Evolutionary conservation across 2,797 vertebrate genomes (phyloP), one percentile per base, ranked within the genome.

Genomic region (Chaenodraco wilsoni): DNA sequence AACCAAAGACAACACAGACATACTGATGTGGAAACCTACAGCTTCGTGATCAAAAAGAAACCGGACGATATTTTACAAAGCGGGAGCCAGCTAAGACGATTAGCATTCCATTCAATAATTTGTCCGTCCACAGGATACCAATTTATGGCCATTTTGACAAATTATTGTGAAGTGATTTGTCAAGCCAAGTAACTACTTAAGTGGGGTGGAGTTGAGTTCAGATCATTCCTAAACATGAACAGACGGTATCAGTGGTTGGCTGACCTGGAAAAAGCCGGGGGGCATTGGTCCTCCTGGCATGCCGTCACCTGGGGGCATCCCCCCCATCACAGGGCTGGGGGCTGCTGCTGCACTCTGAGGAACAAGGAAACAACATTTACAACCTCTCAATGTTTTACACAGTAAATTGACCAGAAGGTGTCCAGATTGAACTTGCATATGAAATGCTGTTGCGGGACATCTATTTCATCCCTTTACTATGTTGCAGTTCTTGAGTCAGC

Each of bases 231-330:
- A 50, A 37, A 60, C n/a, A 52, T n/a, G 16, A 45, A 45, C 23
- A 65, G 44, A 57, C 9, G 5, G 1, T 4, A 58, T 31, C 1
- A 17, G 17, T 9, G 14, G 52, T 21, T 27, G 40, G 90, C 96
- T 75, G 94, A 99, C 98, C 97, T 98, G 98, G 92, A 99, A 99
- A 95, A 99, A 98, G 62, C 96, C 96, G 0, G 98, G 97, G 0
- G 98, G 98, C 95, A 99, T 98, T 58, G 97, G 98, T 89, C 98
- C 97, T 87, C 97, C 97, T 0, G 98, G 97, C 96, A 99, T 97
- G 68, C 97, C 97, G 48, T 99, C 98, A 10, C 96, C 97, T 43
- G 97, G 97, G 87, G 98, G 97, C 95, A 99, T 98, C 92, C 98
- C 98, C 92, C 98, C 98, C 93, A 99, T 97, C 91, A 99, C 97